Base-by-base conservation (phyloP, 1,140 invertebrate species). In the Drosophila kohkoa region DNA sequence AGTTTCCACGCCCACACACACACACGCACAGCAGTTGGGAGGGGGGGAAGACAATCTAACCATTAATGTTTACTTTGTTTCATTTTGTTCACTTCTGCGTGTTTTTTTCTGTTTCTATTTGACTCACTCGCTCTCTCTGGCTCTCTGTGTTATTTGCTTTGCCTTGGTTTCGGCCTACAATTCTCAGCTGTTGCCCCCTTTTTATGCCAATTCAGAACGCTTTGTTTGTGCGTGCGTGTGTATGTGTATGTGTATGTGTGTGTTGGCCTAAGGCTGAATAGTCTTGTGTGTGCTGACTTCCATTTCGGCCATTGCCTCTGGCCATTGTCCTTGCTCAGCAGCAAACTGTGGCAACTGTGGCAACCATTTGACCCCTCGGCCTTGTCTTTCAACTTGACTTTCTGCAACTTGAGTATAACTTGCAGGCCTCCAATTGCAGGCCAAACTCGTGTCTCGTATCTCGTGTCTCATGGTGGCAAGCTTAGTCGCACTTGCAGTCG, bases 311-410 rank as follows among this genome's bases (percentile, higher is more conserved):
- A 58, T 59, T 46, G 58, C 73, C 54, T 16, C 45, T 38, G 67
- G 54, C 68, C 52, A 28, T 25, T 59, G 59, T 58, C 54, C 67
- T 72, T 72, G 60, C 55, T 41, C 54, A 20, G 11, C 41, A 43
- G 41, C 41, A 43, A 10, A 7, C 7, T 8, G 35, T n/a, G n/a
- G 41, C 41, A 49, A 30, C 62, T 70, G 54, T 49, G 51, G 81
- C 48, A 69, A 51, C 72, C 76, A 64, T 77, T 88, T 88, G 83
- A 88, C 85, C 85, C 80, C 80, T 60, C 75, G 68, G 65, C 74
- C 81, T 87, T 81, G 79, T 88, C 85, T 88, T 88, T 88, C 83
- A 88, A 88, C 83, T 88, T 88, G 77, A 88, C 80, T 88, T 88
- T 88, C 83, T 75, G 71, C 30, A 68, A 38, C 35, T 38, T 38